Percentiles rank a stretch among this genome's conserved stretches.
Conservation (phyloP, 2,797 vertebrate species). For the Sebastiscus tertius region DNA sequence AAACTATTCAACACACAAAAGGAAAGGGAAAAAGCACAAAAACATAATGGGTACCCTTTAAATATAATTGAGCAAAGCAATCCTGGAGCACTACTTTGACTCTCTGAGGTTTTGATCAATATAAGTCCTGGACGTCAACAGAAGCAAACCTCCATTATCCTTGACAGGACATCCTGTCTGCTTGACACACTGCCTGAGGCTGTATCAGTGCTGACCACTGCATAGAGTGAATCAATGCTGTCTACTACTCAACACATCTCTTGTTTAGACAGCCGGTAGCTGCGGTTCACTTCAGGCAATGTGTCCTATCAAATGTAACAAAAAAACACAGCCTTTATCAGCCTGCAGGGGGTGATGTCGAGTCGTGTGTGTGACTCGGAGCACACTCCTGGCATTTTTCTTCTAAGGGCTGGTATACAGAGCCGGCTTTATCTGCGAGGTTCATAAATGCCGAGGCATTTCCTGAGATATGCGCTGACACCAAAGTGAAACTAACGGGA, state of each 20-base stretch:
- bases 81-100: not conserved
- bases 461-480: slow-evolving; percentile 34
- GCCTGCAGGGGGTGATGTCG: slow-evolving; percentile 66
- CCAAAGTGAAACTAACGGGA: slow-evolving; percentile 30
- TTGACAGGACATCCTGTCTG: slow-evolving; percentile 61
- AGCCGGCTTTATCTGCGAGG: slow-evolving; percentile 42
- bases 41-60: not conserved
- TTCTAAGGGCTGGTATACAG: slow-evolving; percentile 13
- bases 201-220: slow-evolving; percentile 46
- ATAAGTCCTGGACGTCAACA: slow-evolving; percentile 20
- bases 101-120: slow-evolving; percentile 15
- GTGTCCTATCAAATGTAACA: not conserved
- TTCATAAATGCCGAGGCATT: slow-evolving; percentile 51
- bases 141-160: slow-evolving; percentile 38
- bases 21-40: not conserved
- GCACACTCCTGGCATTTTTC: not conserved
- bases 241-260: slow-evolving; percentile 42
- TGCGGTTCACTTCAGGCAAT: slow-evolving; percentile 22
- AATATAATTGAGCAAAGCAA: slow-evolving; percentile 20
- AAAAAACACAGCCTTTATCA: not conserved
- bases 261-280: slow-evolving; percentile 30
- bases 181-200: slow-evolving; percentile 19
- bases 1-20: not conserved
- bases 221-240: slow-evolving; percentile 39
- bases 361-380: slow-evolving; percentile 10